Base-by-base conservation (phyloP, 2,797 vertebrate genomes). In the Characodon lateralis region DNA sequence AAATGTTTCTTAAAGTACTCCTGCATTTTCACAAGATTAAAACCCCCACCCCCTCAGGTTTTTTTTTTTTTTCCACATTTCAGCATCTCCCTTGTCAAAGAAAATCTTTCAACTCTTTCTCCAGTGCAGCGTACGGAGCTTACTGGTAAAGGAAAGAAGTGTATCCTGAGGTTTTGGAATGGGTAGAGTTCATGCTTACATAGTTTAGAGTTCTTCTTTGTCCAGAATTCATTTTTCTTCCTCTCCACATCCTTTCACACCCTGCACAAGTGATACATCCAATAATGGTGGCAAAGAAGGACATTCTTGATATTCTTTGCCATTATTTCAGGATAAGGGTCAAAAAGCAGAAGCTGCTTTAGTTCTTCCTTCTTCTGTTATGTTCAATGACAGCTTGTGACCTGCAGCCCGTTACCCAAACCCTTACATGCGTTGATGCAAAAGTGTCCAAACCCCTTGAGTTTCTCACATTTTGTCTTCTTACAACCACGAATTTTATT, bases 21-120 rank as follows among this genome's bases (percentile, higher is more conserved):
- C 77, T 88, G 83, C 84, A 59, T 93, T 94, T 94, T 94, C 87
- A 93, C 71, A 14, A 89, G 91, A 88, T 81, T 89, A 86, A 78
- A 69, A 74, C 10, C 65, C 73, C 90, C 88, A 78, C 71, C 80
- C 78, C n/a, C 73, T 24, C 22, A 39, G 5, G 2, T 6, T 66
- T 41, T 58, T 59, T 26, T 58, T 55, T 28, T 76, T 90, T 92
- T 91, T 89, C 79, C 87, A 90, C 87, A 87, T 87, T 85, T 84
- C 72, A 88, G 80, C 88, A 79, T 77, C 76, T 78, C 79, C 73
- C 48, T 89, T 78, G 78, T 85, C 79, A 85, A 82, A 90, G 85
- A 81, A 89, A 80, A 79, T 87, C 80, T 90, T 84, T 91, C 81
- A 87, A 77, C 84, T 88, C 72, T 83, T 84, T 84, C 78, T 90